Evolutionary conservation across 2,113 vertebrate species (phyloP), one percentile per base, ranked within the genome.

Genomic region (Athene cunicularia): DNA sequence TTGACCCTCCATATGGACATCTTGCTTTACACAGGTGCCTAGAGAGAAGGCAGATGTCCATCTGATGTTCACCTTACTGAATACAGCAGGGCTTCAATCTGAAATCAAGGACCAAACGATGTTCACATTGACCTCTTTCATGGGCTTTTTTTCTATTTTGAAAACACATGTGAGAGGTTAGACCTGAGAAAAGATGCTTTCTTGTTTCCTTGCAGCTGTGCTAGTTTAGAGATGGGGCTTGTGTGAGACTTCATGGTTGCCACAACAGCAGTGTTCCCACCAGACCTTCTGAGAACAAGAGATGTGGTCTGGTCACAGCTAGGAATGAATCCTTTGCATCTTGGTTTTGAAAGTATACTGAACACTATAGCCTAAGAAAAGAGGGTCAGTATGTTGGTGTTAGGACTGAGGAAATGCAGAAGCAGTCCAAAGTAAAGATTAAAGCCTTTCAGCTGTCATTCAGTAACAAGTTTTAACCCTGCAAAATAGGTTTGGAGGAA

Each of bases 101-200:
- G 52, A 88, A 84, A 64, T 64, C 21, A 85, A 77, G 56, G 24
- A 70, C 8, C 5, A 50, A 35, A 21, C 3, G 28, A 28, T 8
- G 19, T 53, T 45, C 24, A 73, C 11, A 26, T 1, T 52, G 30
- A 37, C 17, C 16, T 52, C 15, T 74, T 90, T 52, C 16, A 52
- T 33, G 55, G 45, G 8, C 4, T 58, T 76, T 55, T 62, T 63
- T 73, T 33, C 22, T 56, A 6, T 55, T 76, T 73, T 77, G 35
- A 81, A 28, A 71, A 74, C 12, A 20, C 2, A 20, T 0, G 0
- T 39, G 32, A 49, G 39, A 72, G 3, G 20, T 50, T 37, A 70
- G 68, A 56, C 19, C 14, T 52, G 22, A 73, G 53, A 80, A 68
- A 64, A 0, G 0, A 12, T 15, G 14, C 22, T 60, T 16, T 47